Evolutionary conservation across 1,140 invertebrate species (phyloP).

Genomic region (Samia ricini): DNA sequence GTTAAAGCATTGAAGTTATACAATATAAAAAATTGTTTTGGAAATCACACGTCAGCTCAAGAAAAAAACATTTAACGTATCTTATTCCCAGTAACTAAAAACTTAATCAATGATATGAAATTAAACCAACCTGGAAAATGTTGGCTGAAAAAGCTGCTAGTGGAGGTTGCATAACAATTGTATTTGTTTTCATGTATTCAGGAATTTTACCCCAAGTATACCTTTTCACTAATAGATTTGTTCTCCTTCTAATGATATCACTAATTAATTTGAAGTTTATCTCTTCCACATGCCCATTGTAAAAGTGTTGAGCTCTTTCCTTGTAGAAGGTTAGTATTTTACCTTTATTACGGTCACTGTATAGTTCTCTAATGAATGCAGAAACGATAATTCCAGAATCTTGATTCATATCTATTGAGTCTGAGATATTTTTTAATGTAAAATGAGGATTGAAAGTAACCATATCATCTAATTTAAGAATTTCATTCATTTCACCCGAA

Average conservation of each 20-base stretch:
- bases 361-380: slow-evolving; percentile 87
- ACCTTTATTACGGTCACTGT: slow-evolving; percentile 86
- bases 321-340: slow-evolving; percentile 91
- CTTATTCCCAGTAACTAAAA: not conserved
- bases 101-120: not conserved
- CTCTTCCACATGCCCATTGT: slow-evolving; percentile 90
- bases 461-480: slow-evolving; percentile 90
- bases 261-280: slow-evolving; percentile 88
- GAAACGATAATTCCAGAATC: slow-evolving; percentile 85
- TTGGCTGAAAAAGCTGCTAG: slow-evolving; percentile 88
- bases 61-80: no score
- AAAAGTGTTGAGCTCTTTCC: slow-evolving; percentile 90
- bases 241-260: slow-evolving; percentile 85
- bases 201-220: slow-evolving; percentile 86
- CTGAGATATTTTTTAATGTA: slow-evolving; percentile 89
- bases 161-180: slow-evolving; percentile 83
- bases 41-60: no score
- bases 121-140: slow-evolving; percentile 82
- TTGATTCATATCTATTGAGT: slow-evolving; percentile 82
- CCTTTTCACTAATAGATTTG: slow-evolving; percentile 87
- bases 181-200: slow-evolving; percentile 86
- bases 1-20: no score
- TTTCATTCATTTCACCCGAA: slow-evolving; percentile 92
- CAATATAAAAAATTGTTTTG: no score
- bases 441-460: slow-evolving; percentile 92